These are phyloP conservation scores for Aythya baeri DNA, from an alignment of 2,113 vertebrate species.

Conservation along the genomic window DNA sequence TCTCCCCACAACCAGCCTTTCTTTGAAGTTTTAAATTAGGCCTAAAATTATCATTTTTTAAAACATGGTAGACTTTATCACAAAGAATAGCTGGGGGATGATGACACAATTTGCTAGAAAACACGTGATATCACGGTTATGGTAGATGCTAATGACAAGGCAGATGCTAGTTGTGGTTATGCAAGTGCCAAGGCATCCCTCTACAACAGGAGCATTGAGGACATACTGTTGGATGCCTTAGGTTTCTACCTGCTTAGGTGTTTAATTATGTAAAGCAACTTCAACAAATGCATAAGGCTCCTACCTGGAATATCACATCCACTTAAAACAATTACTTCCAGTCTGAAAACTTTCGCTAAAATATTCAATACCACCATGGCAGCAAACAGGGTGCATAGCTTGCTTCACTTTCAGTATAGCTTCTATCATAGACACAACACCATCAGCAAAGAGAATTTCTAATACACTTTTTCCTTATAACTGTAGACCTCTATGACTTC, in stretches of 20 bases:
- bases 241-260: not conserved
- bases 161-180: not conserved
- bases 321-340: not conserved
- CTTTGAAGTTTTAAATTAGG: not conserved
- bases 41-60: not conserved
- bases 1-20: not conserved
- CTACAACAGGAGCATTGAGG: not conserved
- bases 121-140: not conserved
- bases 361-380: not conserved
- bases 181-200: not conserved
- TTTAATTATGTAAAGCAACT: conserved; percentile 24
- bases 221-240: not conserved
- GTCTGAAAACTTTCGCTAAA: not conserved
- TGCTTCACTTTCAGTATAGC: not conserved
- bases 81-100: not conserved
- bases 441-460: not conserved
- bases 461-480: not conserved
- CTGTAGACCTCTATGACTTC: not conserved
- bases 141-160: not conserved
- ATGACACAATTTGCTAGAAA: not conserved
- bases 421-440: not conserved
- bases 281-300: not conserved
- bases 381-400: not conserved
- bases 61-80: not conserved
- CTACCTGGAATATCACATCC: not conserved